Base-by-base conservation (phyloP, 2,797 vertebrate species). In the Mycteria americana region DNA sequence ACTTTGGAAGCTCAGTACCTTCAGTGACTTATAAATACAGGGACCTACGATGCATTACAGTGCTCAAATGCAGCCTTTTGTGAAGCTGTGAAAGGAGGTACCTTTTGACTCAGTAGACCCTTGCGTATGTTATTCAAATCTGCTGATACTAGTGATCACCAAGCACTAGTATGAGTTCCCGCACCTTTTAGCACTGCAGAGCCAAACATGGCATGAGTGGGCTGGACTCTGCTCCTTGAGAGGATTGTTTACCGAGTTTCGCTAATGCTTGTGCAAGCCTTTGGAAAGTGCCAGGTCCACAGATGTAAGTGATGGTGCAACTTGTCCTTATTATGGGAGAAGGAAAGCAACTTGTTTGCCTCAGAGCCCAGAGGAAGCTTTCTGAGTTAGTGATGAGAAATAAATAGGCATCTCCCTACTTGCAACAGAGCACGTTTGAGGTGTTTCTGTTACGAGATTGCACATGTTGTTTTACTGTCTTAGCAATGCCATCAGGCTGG, bases 91-190 rank as follows among this genome's bases (percentile, higher is more conserved):
- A 7, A 27, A n/a, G 77, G 27, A n/a, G 3, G 3, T 10, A 8
- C 11, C 57, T 59, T 37, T 24, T 7, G 5, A 2, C 31, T 31
- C 27, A 2, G 35, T 0, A 9, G n/a, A 11, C 50, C 50, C 31
- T 25, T 11, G 7, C 6, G 1, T 7, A 1, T 5, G 9, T 14
- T 11, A 3, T 5, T 80, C 18, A 3, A 0, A 3, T 0, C 33
- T 64, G 24, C 62, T n/a, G 72, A 6, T 57, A 60, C 13, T 24
- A 4, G 51, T 30, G 59, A 53, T 67, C 75, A 7, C 7, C 35
- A 2, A 59, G 57, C 39, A 4, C 17, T 3, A 18, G 43, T 10
- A 1, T 8, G 14, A 23, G 4, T 19, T 50, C 19, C 81, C 82
- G 25, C 64, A 17, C 8, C 85, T 69, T 9, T 24, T 27, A 72